Evolutionary conservation across 2,888 invertebrate genomes (phyloP), one percentile per base, ranked within the genome.

Genomic region (Oxyteleia sp.): DNA sequence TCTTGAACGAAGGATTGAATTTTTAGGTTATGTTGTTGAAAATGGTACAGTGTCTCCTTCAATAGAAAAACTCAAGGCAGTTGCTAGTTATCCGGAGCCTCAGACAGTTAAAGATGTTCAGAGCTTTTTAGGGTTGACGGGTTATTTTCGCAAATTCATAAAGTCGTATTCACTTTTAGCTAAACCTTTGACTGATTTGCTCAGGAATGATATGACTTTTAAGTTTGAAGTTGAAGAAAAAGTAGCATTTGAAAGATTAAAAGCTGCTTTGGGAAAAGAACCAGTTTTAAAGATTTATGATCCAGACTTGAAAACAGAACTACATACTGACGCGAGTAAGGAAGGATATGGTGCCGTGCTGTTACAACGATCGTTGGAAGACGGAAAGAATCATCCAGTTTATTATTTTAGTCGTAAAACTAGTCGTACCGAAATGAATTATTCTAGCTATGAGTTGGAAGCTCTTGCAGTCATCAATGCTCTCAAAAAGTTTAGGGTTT

Each of bases 361-460:
- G 18, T 51, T 29, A 38, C 41, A 16, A 53, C 66, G 15, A 3
- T 53, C 18, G 11, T 8, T 16, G 7, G 75, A 69, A 0, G 86
- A 87, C 49, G 11, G 51, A 0, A 8, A 55, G 4, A 29, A 72
- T 0, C 80, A 85, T 53, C 80, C 72, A 0, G 68, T 82, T 0
- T 66, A 82, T 11, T 84, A 76, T 15, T 32, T 82, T 13, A 86
- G 84, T 15, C 23, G 43, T 0, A 85, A 85, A 35, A 84, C 82
- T 0, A 79, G 84, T 0, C 45, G 61, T 2, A 85, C 82, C 0
- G 84, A 88, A 41, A 69, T 74, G 38, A 84, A 85, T 11, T 89
- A 86, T 41, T n/a, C 82, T 4, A 88, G 88, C 49, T 88, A 87
- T 32, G 87, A 89, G 49, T 61, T 89, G 0, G 87, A 88, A 45